Percentiles rank a stretch among this genome's conserved stretches.
phyloP scores from a whole-genome alignment of 2,797 vertebrate genomes.

The Pseudomugil gertrudae region DNA sequence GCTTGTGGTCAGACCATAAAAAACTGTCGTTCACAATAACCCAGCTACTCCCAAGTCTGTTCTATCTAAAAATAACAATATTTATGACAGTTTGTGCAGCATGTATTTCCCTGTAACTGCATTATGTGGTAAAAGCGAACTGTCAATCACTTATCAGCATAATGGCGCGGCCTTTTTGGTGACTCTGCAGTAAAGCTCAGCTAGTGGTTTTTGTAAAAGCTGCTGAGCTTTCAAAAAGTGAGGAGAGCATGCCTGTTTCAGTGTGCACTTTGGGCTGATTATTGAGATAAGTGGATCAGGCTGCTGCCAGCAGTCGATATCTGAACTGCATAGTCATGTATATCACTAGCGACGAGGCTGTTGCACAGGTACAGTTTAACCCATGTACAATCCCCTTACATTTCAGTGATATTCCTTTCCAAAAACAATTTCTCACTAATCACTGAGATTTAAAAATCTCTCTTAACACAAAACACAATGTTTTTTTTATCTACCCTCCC shows the following conservation, averaged over 20 bases:
- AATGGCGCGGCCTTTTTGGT: constrained; percentile 37
- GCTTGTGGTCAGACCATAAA: constrained; percentile 12
- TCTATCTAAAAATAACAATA: constrained; percentile 8
- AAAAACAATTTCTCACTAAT: no score
- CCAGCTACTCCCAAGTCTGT: background rate
- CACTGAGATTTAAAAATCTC: constrained; percentile 27
- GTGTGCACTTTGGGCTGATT: constrained; percentile 61
- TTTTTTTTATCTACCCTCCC: no score
- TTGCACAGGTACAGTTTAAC: constrained; percentile 10
- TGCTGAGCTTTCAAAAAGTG: constrained; percentile 65
- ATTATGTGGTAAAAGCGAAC: constrained; percentile 40
- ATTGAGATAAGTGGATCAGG: constrained; percentile 55
- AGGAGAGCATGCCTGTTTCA: constrained; percentile 42
- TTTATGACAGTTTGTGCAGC: background rate
- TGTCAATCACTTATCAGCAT: constrained; percentile 46
- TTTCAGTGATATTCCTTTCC: no score
- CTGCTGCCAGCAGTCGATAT: constrained; percentile 44
- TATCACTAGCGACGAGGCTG: constrained; percentile 6
- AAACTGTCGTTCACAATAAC: constrained; percentile 18
- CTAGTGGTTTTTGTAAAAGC: constrained; percentile 53
- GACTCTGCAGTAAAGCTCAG: constrained; percentile 58
- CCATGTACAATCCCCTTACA: no score
- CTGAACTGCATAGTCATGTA: constrained; percentile 33
- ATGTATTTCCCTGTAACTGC: constrained; percentile 32
- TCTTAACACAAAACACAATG: constrained; percentile 3